Base-by-base conservation (phyloP, 2,797 vertebrate species). In the Ctenopoma kingsleyae region DNA sequence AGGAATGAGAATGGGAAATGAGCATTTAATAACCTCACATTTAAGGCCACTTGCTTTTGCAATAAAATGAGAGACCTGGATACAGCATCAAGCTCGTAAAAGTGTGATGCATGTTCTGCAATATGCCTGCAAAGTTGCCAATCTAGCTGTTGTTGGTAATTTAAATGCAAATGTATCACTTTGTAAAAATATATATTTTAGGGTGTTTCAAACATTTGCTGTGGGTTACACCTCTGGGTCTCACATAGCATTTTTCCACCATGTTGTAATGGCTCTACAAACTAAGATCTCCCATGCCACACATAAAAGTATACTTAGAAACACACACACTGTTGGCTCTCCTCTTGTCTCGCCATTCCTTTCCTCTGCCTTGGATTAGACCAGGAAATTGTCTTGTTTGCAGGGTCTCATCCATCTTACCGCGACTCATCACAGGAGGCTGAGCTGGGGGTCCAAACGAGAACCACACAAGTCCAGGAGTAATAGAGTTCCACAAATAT, bases 311-410 rank as follows among this genome's bases (percentile, higher is more conserved):
- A 41, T 54, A 32, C 54, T 20, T 30, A 53, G 16, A 67, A 17
- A 38, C 43, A 72, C 5, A 44, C 61, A 60, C 5, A 61, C 6
- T 30, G 13, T 46, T 68, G 62, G 49, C 75, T 59, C 20, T 54
- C 38, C 46, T 54, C 35, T 47, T 52, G 53, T 68, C 53, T 75
- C 44, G 47, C 22, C 46, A 66, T 52, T 77, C 50, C 72, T 81
- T 41, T 19, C 52, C 72, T 80, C 68, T 23, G 19, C 59, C 67
- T 59, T 35, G 72, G 87, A 89, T 90, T 85, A 90, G 55, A 86
- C 60, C 77, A 89, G 81, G 84, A 91, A 90, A 89, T 90, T 87
- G 80, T 82, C 58, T 87, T 27, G 46, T 90, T 90, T 90, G 85
- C 76, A 84, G 63, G 74, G 51, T 81, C 82, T 91, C 69, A 73